A percentile compares a stretch with the other conserved stretches of the same genome.
phyloP scores from a whole-genome alignment of 1,140 invertebrate species.

The Zaprionus lachaisei region DNA sequence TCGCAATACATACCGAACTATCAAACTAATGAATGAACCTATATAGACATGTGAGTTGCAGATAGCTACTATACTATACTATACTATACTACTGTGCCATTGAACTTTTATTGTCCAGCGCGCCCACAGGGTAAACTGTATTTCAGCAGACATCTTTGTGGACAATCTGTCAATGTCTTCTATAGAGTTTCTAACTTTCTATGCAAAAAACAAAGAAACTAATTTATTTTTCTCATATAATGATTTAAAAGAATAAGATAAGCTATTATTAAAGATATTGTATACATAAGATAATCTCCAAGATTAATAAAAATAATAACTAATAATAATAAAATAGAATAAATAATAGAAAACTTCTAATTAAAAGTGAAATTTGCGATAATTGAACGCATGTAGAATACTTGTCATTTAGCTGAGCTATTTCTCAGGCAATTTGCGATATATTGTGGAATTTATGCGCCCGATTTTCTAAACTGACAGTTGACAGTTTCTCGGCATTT shows the following conservation, averaged over 20 bases:
- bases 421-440: conserved; percentile 33
- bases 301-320: not conserved
- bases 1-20: conserved; percentile 21
- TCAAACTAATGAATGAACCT: conserved; percentile 61
- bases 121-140: not conserved
- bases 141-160: not conserved
- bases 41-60: conserved; percentile 65
- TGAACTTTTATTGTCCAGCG: not conserved
- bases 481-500: conserved; percentile 59
- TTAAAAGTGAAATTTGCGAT: conserved; percentile 9
- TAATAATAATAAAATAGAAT: not conserved
- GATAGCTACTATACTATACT: not conserved
- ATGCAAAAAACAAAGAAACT: not conserved
- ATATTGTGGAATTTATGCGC: conserved; percentile 63
- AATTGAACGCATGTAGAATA: conserved; percentile 13
- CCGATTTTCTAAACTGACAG: conserved; percentile 62
- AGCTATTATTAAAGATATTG: not conserved
- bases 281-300: not conserved
- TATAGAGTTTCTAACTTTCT: conserved; percentile 4
- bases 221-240: conserved; percentile 1
- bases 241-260: conserved; percentile 5
- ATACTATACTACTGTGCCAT: not conserved
- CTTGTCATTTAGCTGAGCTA: conserved; percentile 18
- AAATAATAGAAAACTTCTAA: not conserved
- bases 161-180: not conserved